Base-by-base conservation (phyloP, 2,797 vertebrate genomes). In the Distichodus sexfasciatus region DNA sequence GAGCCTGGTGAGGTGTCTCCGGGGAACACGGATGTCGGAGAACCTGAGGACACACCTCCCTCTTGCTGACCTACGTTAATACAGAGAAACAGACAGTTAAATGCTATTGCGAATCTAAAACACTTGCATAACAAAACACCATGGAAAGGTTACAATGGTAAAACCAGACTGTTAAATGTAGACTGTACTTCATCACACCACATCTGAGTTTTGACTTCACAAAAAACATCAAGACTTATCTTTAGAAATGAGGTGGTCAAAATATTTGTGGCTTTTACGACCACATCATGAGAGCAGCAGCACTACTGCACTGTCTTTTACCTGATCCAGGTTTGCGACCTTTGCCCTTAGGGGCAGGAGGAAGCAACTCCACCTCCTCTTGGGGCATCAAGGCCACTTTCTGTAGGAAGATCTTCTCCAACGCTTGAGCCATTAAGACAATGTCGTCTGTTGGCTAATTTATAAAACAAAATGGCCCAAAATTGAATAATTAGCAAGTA, bases 401-500 rank as follows among this genome's bases (percentile, higher is more conserved):
- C 80, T 96, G 94, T 79, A 98, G 83, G 83, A 95, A 98, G 38
- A 97, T 91, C 87, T 99, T 98, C 86, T 99, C 97, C 87, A 99
- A 81, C 4, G 95, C 92, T 66, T 98, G 95, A 5, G 97, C 96
- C 96, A 99, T 99, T 73, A 99, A 91, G 77, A 99, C 97, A 0
- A 99, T 99, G 83, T 99, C 97, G 48, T 99, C 97, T 69, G 95
- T 97, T 53, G 96, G 96, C 97, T 99, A 76, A 68, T 35, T 77
- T 61, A 76, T 72, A 7, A 66, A 0, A 31, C 21, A 21, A 82
- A 21, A 3, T n/a, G n/a, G n/a, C n/a, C n/a, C n/a, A n/a, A n/a
- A n/a, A n/a, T n/a, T n/a, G n/a, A n/a, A n/a, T n/a, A n/a, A n/a
- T n/a, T n/a, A n/a, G n/a, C 38, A 57, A 57, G 14, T 3, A 41